Conservation (phyloP, 2,888 invertebrate species). For the Spisula subtruncata region DNA sequence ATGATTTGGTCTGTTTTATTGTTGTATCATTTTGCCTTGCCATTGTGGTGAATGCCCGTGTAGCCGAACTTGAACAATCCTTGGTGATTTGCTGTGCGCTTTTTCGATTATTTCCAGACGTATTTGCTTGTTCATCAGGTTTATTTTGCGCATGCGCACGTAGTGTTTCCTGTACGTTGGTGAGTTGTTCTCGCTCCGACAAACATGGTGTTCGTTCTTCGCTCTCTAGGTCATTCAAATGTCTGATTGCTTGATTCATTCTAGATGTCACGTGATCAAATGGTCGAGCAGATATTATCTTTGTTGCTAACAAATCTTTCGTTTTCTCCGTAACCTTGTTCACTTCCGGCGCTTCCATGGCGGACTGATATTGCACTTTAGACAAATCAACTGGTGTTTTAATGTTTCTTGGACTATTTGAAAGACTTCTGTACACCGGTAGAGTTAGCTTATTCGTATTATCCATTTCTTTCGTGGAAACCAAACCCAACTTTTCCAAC, state of each 20-base stretch:
- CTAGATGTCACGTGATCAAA: not conserved
- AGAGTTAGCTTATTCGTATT: not conserved
- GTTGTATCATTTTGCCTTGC: not conserved
- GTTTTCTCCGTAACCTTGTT: conserved; percentile 38
- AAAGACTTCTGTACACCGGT: not conserved
- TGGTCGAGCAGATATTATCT: conserved; percentile 4
- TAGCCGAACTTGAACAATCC: not conserved
- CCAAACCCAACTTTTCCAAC: not conserved
- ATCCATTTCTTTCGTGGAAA: not conserved
- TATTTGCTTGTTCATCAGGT: not conserved
- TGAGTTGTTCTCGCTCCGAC: not conserved
- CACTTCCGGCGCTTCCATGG: not conserved
- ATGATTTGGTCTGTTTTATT: not conserved
- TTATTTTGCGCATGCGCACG: not conserved
- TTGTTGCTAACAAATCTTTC: conserved; percentile 27
- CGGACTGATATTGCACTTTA: conserved; percentile 24
- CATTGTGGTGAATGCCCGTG: not conserved
- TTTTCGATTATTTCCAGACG: not conserved
- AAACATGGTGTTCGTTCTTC: not conserved
- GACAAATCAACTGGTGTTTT: not conserved
- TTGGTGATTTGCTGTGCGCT: not conserved
- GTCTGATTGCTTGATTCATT: not conserved
- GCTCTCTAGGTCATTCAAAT: not conserved
- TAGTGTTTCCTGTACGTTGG: not conserved
- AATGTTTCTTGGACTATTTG: not conserved